phyloP scores from a whole-genome alignment of 2,797 vertebrate genomes.

The Antennarius maculatus region DNA sequence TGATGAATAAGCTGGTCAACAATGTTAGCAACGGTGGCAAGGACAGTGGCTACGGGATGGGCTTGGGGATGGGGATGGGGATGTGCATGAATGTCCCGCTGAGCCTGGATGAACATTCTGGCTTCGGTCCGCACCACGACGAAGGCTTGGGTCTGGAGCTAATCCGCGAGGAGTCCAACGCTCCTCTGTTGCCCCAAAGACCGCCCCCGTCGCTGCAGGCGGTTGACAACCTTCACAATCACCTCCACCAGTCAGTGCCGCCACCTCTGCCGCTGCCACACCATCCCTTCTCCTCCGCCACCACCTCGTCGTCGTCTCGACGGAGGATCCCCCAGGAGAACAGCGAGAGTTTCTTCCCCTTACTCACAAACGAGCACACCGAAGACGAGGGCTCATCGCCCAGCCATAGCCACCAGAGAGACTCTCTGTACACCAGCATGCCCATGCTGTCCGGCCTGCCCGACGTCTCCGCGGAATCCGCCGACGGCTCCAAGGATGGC shows the following conservation, averaged over 20 bases:
- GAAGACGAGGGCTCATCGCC: conserved; percentile 88
- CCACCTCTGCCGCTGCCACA: conserved; percentile 81
- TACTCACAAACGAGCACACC: conserved; percentile 93
- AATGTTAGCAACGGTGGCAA: conserved; percentile 91
- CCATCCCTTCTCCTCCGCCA: conserved; percentile 80
- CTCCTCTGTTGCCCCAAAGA: conserved; percentile 89
- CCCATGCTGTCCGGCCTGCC: conserved; percentile 88
- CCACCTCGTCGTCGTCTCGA: conserved; percentile 80
- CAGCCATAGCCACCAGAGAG: conserved; percentile 83
- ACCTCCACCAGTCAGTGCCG: conserved; percentile 78
- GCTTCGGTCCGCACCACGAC: conserved; percentile 89
- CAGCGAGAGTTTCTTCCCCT: conserved; percentile 96
- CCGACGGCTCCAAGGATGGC: conserved; percentile 60
- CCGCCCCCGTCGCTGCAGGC: conserved; percentile 72
- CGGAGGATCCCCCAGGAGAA: conserved; percentile 94
- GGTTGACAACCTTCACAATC: conserved; percentile 85
- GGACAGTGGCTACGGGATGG: conserved; percentile 88
- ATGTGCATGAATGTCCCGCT: conserved; percentile 73
- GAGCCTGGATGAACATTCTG: conserved; percentile 74
- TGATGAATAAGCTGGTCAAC: conserved; percentile 97
- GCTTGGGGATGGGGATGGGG: conserved; percentile 78
- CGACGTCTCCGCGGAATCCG: conserved; percentile 57
- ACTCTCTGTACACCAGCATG: conserved; percentile 98
- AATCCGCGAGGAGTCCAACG: conserved; percentile 93
- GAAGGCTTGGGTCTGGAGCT: conserved; percentile 93